Evolutionary conservation across 1,140 invertebrate genomes (phyloP).

Genomic region (Helicorthomorpha holstii): DNA sequence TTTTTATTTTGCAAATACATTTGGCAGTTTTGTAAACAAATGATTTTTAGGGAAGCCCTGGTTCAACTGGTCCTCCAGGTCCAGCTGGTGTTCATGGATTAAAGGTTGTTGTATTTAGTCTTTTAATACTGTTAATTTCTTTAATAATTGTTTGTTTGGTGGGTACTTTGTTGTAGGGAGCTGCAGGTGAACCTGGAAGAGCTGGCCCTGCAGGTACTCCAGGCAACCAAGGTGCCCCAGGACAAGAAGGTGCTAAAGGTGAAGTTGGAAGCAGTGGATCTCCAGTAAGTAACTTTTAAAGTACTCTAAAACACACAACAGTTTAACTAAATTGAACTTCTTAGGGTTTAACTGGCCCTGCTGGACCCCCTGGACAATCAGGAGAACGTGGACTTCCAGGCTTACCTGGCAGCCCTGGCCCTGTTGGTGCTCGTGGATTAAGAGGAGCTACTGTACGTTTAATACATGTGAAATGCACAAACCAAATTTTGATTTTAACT

Average conservation of each 20-base stretch:
- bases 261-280: conserved; percentile 47
- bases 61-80: conserved; percentile 33
- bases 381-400: conserved; percentile 21
- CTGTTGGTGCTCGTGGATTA: conserved; percentile 23
- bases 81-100: conserved; percentile 47
- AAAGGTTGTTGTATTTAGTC: conserved; percentile 33
- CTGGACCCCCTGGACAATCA: conserved; percentile 24
- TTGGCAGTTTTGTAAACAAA: neutral
- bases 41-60: conserved; percentile 32
- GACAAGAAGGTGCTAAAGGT: conserved; percentile 48
- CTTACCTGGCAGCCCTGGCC: conserved; percentile 18
- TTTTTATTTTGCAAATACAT: neutral
- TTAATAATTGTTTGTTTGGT: neutral
- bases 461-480: neutral
- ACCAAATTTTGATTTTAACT: neutral
- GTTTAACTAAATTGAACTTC: too few species aligned
- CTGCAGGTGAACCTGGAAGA: conserved; percentile 49
- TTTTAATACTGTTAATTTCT: neutral
- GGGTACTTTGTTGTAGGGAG: conserved; percentile 12
- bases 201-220: conserved; percentile 45
- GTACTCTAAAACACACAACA: too few species aligned
- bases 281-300: conserved; percentile 23
- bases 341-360: conserved; percentile 32
- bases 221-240: conserved; percentile 47
- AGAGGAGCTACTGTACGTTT: conserved; percentile 26